Conservation (phyloP, 23 tunicate species). For the Trididemnum miniatum region DNA sequence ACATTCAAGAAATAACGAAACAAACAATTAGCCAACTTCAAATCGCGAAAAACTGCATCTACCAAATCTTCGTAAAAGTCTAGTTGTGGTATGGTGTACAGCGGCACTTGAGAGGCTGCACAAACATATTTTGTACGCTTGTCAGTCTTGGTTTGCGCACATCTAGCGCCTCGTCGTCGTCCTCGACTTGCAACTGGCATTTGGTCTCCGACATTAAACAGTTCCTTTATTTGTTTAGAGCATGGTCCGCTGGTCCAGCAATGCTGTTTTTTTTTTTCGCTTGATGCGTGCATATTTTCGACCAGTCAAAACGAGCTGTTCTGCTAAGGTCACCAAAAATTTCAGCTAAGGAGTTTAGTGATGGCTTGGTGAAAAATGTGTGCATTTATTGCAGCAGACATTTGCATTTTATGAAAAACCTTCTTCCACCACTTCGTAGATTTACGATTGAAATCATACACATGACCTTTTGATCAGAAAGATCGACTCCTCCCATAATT, state of each 20-base stretch:
- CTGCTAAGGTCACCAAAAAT: neutral
- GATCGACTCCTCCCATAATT: too few species aligned
- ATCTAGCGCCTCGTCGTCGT: neutral
- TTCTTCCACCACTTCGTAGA: too few species aligned
- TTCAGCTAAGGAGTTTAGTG: neutral
- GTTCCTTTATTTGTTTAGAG: neutral
- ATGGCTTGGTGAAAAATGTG: neutral
- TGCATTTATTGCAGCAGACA: neutral
- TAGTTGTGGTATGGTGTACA: neutral
- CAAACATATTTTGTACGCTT: neutral
- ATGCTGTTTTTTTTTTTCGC: neutral
- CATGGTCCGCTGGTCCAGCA: constrained; percentile 4
- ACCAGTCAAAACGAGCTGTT: neutral
- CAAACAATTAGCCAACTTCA: neutral
- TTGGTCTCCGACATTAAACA: neutral
- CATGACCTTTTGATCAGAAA: too few species aligned
- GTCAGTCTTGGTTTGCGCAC: neutral
- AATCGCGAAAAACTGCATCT: neutral
- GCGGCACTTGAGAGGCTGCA: too few species aligned
- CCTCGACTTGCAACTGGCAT: neutral
- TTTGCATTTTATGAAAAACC: neutral
- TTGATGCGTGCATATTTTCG: neutral
- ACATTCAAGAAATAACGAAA: neutral
- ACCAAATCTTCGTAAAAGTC: neutral
- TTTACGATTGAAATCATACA: too few species aligned